Percentiles rank a stretch among this genome's conserved stretches.
These are phyloP conservation scores for Leucoraja ocellata DNA, from an alignment of 2,797 vertebrate genomes.

Conservation along the genomic window DNA sequence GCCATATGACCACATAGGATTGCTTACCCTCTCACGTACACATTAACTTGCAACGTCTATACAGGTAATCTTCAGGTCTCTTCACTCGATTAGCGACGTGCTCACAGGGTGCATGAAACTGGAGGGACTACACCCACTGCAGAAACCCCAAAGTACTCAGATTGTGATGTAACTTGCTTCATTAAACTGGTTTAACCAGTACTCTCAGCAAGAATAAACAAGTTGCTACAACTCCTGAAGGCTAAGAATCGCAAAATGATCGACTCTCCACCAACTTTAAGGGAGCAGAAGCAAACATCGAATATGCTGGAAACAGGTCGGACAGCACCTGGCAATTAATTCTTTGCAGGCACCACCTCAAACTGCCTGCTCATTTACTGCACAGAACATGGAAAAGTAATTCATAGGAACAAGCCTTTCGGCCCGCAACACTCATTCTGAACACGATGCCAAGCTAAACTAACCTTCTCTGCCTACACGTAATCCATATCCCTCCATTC, in stretches of 20 bases:
- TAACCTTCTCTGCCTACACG: too few relatives aligned
- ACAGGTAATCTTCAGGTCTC: background rate
- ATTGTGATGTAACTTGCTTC: constrained; percentile 9
- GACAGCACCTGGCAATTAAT: too few relatives aligned
- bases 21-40: background rate
- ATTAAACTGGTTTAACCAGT: constrained; percentile 3
- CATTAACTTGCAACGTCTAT: background rate
- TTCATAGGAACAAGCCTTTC: too few relatives aligned
- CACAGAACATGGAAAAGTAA: too few relatives aligned
- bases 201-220: background rate
- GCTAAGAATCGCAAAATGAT: background rate
- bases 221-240: background rate
- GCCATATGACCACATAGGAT: background rate
- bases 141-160: background rate
- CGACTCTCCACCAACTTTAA: background rate
- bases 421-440: too few relatives aligned
- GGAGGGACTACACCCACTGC: constrained; percentile 5
- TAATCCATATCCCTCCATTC: too few relatives aligned
- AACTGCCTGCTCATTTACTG: background rate
- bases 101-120: background rate
- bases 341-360: background rate
- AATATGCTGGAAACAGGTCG: too few relatives aligned
- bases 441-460: too few relatives aligned
- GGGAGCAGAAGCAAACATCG: too few relatives aligned
- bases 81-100: background rate